Evolutionary conservation across 2,113 vertebrate species (phyloP).

Genomic region (Brachyhypopomus gauderio): DNA sequence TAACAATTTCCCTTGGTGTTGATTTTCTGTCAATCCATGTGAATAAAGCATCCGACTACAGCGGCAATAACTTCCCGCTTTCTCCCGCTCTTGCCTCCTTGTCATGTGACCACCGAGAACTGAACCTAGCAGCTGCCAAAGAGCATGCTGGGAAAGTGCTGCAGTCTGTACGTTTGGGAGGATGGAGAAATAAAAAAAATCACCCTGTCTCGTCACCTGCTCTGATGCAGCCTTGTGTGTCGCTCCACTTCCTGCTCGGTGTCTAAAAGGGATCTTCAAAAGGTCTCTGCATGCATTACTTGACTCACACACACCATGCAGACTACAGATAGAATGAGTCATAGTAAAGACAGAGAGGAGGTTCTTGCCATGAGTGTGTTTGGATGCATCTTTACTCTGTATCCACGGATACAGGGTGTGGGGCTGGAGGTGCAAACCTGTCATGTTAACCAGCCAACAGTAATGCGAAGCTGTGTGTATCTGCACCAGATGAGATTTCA

Average conservation of each 20-base stretch:
- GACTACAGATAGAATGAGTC: not conserved
- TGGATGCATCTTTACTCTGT: not conserved
- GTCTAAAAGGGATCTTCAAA: conserved; percentile 34
- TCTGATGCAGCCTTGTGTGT: not conserved
- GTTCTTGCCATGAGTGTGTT: not conserved
- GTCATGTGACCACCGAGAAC: conserved; percentile 3
- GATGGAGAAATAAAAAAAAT: not conserved
- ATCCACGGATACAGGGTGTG: not conserved
- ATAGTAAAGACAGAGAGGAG: not conserved
- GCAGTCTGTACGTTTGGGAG: not conserved
- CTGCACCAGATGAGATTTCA: not conserved
- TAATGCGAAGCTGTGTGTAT: not conserved
- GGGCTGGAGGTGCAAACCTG: not conserved
- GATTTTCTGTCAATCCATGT: not conserved
- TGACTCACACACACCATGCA: not conserved
- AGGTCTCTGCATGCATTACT: not conserved
- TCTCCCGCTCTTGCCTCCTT: not conserved
- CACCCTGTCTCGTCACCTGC: not conserved
- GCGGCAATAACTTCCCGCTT: not conserved
- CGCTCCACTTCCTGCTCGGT: not conserved
- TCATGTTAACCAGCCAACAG: conserved; percentile 9
- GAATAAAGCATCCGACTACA: not conserved
- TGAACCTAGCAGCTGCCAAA: conserved; percentile 1
- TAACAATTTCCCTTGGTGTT: conserved; percentile 16
- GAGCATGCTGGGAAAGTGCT: not conserved